Conservation (phyloP, 1,140 invertebrate species). For the Homalodisca vitripennis region DNA sequence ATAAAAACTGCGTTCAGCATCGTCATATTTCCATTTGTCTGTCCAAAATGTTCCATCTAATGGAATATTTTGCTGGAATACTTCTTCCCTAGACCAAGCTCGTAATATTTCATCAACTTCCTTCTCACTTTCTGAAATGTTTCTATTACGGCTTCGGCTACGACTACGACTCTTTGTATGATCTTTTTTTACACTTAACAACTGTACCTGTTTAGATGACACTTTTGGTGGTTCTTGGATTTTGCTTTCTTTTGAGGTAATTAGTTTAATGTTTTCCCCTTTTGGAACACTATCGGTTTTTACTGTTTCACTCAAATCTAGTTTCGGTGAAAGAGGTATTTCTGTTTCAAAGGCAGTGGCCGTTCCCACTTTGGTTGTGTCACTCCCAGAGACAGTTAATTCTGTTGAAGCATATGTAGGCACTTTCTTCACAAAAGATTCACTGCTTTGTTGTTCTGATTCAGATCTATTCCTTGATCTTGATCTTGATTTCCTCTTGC, state of each 20-base stretch:
- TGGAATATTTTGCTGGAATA: constrained; percentile 13
- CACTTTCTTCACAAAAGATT: no score
- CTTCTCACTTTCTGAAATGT: constrained; percentile 37
- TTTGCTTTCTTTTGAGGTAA: no score
- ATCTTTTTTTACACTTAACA: no score
- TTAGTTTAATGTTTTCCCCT: no score
- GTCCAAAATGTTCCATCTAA: constrained; percentile 39
- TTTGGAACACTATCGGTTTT: no score
- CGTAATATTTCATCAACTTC: constrained; percentile 35
- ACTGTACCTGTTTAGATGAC: no score
- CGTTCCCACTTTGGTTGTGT: no score
- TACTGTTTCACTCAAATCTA: no score
- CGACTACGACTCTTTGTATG: not conserved
- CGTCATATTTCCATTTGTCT: constrained; percentile 43
- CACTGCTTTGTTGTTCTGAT: constrained; percentile 1
- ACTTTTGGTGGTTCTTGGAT: no score
- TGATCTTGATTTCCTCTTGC: constrained; percentile 45
- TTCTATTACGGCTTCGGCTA: constrained; percentile 18
- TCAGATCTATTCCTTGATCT: constrained; percentile 2
- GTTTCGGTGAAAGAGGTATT: no score
- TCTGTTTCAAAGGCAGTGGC: constrained; percentile 6
- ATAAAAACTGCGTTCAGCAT: constrained; percentile 40
- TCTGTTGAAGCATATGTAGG: no score
- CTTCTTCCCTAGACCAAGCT: constrained; percentile 16
- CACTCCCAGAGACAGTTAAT: no score